These are phyloP conservation scores for Lathamus discolor DNA, from an alignment of 2,113 vertebrate species.

Conservation along the genomic window DNA sequence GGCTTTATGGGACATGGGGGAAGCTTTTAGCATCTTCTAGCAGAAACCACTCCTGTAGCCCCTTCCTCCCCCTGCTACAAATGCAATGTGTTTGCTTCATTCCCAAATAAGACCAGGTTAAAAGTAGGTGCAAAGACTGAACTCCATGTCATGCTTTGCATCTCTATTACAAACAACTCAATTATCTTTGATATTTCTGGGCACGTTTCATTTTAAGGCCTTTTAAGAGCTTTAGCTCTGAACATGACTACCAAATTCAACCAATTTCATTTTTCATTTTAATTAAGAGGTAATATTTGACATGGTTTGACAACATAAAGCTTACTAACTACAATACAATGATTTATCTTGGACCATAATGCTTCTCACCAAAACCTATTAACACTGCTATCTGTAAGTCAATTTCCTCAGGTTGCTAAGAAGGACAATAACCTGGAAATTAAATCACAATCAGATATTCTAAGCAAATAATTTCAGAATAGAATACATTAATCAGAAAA, in stretches of 20 bases:
- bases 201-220: neutral
- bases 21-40: neutral
- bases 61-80: too few relatives aligned
- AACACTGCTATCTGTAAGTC: neutral
- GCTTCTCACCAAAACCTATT: neutral
- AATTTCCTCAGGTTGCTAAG: neutral
- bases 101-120: neutral
- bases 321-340: neutral
- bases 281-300: constrained; percentile 25
- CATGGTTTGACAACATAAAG: neutral
- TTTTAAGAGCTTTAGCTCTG: neutral
- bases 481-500: constrained; percentile 50
- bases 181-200: neutral
- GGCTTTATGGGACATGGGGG: neutral
- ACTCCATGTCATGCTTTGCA: neutral
- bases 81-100: neutral
- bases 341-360: neutral
- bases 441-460: constrained; percentile 48
- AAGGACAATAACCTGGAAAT: constrained; percentile 38
- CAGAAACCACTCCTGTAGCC: neutral
- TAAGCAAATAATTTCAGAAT: constrained; percentile 39
- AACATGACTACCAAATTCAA: neutral
- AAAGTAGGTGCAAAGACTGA: neutral
- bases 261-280: neutral
- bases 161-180: neutral